Base-by-base conservation (phyloP, 2,797 vertebrate species). In the Halcyon chelicuti region DNA sequence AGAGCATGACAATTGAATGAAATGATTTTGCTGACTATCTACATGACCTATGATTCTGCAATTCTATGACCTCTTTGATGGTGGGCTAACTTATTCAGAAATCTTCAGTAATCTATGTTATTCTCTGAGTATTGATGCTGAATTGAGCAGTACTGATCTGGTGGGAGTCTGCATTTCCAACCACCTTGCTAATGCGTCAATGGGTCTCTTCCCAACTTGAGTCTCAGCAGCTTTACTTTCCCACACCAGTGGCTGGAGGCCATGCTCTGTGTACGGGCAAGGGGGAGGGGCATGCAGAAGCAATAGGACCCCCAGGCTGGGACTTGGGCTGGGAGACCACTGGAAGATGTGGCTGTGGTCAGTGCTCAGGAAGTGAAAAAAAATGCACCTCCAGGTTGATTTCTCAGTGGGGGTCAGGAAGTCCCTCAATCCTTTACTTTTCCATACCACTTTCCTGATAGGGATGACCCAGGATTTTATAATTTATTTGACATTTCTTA, bases 201-300 rank as follows among this genome's bases (percentile, higher is more conserved):
- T 15, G 65, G 4, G 29, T 31, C 3, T 76, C 39, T 51, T 35
- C 44, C 28, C 52, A 46, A 26, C 18, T 22, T 21, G 7, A 7
- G 4, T 28, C 49, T 39, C 37, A 31, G 60, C 70, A 49, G 37
- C 42, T 54, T 33, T 22, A 0, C 33, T 33, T 14, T 68, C 17
- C 28, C 16, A 10, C 0, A 0, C 20, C n/a, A 67, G 80, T 17
- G 14, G 39, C 75, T 51, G 33, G 29, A 46, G 29, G 31, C 10
- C 39, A 40, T 79, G 46, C 46, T 55, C 21, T 14, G 4, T 31
- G 12, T 8, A 13, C 28, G 40, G 31, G 17, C 60, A 61, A 0
- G 46, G 21, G 42, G 7, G 7, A 12, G 14, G 12, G 17, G 4
- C 10, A 3, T 0, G 0, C 12, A 13, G 0, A 4, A 26, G 28